Base-by-base conservation (phyloP, 2,797 vertebrate genomes). In the Onychomys torridus region DNA sequence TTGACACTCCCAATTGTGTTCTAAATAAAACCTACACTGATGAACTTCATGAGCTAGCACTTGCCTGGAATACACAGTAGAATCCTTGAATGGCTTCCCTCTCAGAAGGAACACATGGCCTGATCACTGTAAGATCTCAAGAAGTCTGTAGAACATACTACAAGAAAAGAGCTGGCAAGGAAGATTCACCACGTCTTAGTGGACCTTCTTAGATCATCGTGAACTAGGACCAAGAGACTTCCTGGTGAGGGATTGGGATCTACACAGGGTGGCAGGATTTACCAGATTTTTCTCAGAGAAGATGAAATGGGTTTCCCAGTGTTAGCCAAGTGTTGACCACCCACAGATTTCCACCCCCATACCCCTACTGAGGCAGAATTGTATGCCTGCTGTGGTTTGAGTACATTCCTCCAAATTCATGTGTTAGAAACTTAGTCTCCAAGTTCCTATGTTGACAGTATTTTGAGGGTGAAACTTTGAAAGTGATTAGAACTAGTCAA, bases 221-320 rank as follows among this genome's bases (percentile, higher is more conserved):
- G 37, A 83, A 90, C 43, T 37, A 71, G 79, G 77, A 81, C 21
- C 14, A 73, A 88, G 67, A 63, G 61, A 59, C 61, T n/a, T 52
- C 23, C 61, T 67, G 10, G 0, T 27, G 25, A 59, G 27, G 34
- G n/a, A 59, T 90, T 69, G 40, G 55, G 84, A 77, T 78, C 23
- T 75, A 69, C 12, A 52, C 40, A 34, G 3, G 49, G 71, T 5
- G 75, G 11, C 0, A 29, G 7, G 14, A 46, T 73, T 34, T 57
- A 34, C 25, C 29, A n/a, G 9, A 25, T 85, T 92, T 84, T 84
- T 46, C 65, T 96, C 37, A 9, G 43, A 94, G 55, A 93, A 84
- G 34, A 43, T 25, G 9, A 37, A 59, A 17, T 40, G 23, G 32
- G 40, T 37, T 84, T 83, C 75, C 57, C 25, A 32, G 27, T 37